These are phyloP conservation scores for Tiphia femorata DNA, from an alignment of 2,888 invertebrate species.

Conservation along the genomic window DNA sequence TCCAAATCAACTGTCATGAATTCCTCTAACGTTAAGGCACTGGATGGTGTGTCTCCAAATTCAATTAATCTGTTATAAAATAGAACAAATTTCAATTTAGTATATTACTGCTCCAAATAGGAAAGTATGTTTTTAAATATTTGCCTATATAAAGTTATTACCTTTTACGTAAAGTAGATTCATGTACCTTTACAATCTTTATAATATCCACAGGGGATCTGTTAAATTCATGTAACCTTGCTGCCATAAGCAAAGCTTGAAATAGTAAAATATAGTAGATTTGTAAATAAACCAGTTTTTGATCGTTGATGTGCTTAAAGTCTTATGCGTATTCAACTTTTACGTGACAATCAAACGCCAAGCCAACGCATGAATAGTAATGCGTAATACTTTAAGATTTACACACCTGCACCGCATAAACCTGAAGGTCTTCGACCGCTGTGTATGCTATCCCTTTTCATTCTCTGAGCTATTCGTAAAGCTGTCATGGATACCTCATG, in stretches of 20 bases:
- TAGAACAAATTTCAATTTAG: no score
- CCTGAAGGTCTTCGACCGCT: slow-evolving; percentile 97
- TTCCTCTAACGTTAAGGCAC: slow-evolving; percentile 94
- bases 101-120: no score
- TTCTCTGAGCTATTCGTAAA: slow-evolving; percentile 91
- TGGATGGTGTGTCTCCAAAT: slow-evolving; percentile 97
- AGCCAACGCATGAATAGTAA: neutral
- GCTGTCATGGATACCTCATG: slow-evolving; percentile 97
- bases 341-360: no score
- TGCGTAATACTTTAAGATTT: slow-evolving; percentile 32
- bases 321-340: no score
- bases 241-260: slow-evolving; percentile 91
- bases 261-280: neutral
- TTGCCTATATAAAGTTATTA: slow-evolving; percentile 54
- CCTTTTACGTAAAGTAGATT: slow-evolving; percentile 91
- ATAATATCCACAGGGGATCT: slow-evolving; percentile 90
- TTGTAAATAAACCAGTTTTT: neutral
- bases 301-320: no score
- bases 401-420: slow-evolving; percentile 93
- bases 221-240: slow-evolving; percentile 91
- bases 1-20: slow-evolving; percentile 97
- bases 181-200: slow-evolving; percentile 95
- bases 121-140: neutral
- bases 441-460: slow-evolving; percentile 98
- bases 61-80: slow-evolving; percentile 81